A percentile compares a stretch with the other conserved stretches of the same genome.
These are phyloP conservation scores for Oryzias javanicus DNA, from an alignment of 2,113 vertebrate genomes.

Conservation along the genomic window DNA sequence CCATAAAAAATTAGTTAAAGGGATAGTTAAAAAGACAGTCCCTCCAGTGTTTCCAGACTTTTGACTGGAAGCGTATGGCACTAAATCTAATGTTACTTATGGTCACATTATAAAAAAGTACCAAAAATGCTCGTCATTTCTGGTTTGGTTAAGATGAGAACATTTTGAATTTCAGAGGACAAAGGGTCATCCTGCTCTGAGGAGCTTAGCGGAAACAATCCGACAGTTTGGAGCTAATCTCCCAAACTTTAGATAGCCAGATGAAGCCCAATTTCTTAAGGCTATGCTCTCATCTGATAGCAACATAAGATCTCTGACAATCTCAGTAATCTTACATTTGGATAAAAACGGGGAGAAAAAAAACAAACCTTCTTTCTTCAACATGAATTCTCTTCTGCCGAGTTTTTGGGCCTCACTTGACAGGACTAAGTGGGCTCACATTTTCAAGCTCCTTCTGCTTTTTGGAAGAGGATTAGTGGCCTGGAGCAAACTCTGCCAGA, in stretches of 20 bases:
- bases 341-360: constrained; percentile 45
- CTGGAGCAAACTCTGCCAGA: constrained; percentile 47
- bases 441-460: constrained; percentile 46
- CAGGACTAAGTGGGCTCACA: constrained; percentile 57
- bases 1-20: too few relatives aligned
- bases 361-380: neutral
- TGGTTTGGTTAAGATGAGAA: constrained; percentile 35
- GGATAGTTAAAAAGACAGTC: too few relatives aligned
- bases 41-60: too few relatives aligned
- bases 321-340: constrained; percentile 63
- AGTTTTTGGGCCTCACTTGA: constrained; percentile 40
- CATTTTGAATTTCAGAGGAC: constrained; percentile 42
- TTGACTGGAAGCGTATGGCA: too few relatives aligned
- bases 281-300: constrained; percentile 49
- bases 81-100: too few relatives aligned
- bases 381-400: constrained; percentile 25
- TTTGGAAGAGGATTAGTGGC: constrained; percentile 52
- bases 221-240: constrained; percentile 61
- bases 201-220: constrained; percentile 57
- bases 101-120: too few relatives aligned
- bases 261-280: constrained; percentile 60
- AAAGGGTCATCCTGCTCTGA: constrained; percentile 35
- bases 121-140: constrained; percentile 4
- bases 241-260: constrained; percentile 55
- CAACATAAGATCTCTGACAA: constrained; percentile 51